These are phyloP conservation scores for Pheosia tremula DNA, from an alignment of 2,888 invertebrate species.

Conservation along the genomic window DNA sequence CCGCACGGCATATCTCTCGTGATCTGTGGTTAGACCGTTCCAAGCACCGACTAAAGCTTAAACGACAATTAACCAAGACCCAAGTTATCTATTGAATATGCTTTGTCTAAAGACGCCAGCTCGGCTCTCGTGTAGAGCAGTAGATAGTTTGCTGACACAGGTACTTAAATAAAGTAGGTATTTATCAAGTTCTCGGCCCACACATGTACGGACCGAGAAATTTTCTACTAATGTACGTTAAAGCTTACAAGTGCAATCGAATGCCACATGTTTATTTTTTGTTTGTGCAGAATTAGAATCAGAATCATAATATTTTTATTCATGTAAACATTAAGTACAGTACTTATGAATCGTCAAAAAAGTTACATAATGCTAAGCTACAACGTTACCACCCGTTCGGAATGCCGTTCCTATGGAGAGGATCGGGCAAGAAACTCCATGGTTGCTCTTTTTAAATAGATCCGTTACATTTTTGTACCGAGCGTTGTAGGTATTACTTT, in stretches of 20 bases:
- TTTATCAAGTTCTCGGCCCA: slow-evolving; percentile 31
- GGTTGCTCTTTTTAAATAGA: no score
- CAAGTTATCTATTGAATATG: slow-evolving; percentile 22
- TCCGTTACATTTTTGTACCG: no score
- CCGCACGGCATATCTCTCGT: no score
- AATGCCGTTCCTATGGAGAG: no score
- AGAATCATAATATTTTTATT: no score
- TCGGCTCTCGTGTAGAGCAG: slow-evolving; percentile 7
- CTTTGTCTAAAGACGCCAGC: slow-evolving; percentile 23
- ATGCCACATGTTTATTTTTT: slow-evolving; percentile 5
- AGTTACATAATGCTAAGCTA: no score
- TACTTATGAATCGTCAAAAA: no score
- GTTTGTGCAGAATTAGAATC: no score
- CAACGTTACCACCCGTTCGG: no score
- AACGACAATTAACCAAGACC: slow-evolving; percentile 23
- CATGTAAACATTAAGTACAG: no score
- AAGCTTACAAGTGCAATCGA: slow-evolving; percentile 18
- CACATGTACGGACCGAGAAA: slow-evolving; percentile 8
- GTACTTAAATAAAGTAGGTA: slow-evolving; percentile 35
- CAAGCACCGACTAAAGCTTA: slow-evolving; percentile 13
- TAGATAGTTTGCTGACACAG: slow-evolving; percentile 25
- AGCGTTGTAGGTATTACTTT: no score
- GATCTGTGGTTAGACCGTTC: not conserved
- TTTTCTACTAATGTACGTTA: slow-evolving; percentile 7
- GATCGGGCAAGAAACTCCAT: no score